Percentiles rank a stretch among this genome's conserved stretches.
Conservation (phyloP, 2,113 vertebrate genomes). For the Herpailurus yagouaroundi region DNA sequence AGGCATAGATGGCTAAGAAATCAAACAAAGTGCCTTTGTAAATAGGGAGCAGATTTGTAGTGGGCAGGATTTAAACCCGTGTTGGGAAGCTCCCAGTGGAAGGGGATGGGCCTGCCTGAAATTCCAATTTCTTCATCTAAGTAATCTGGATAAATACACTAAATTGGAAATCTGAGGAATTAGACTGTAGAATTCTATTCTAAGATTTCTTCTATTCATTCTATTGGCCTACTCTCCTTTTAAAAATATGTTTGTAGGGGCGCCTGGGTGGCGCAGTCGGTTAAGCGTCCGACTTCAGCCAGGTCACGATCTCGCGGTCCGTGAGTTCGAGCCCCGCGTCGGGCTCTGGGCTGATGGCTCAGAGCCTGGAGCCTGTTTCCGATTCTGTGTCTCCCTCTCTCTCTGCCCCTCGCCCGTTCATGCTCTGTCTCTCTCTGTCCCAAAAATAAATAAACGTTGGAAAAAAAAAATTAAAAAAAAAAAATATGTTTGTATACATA, state of each 20-base stretch:
- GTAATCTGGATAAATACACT: not conserved
- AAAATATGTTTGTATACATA: not conserved
- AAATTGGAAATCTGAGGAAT: not conserved
- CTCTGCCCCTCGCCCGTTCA: too few species aligned
- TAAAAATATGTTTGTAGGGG: not conserved
- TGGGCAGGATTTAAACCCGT: not conserved
- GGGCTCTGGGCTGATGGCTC: too few species aligned
- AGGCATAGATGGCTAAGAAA: not conserved
- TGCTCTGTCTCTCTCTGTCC: too few species aligned
- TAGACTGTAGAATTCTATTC: not conserved
- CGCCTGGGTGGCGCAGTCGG: too few species aligned
- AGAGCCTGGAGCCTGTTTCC: too few species aligned
- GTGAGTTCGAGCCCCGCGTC: too few species aligned
- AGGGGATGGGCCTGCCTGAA: not conserved
- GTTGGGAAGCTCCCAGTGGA: not conserved
- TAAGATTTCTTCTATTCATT: not conserved
- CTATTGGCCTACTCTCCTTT: not conserved
- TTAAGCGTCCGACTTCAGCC: too few species aligned
- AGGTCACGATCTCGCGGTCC: too few species aligned
- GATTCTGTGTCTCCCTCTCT: too few species aligned
- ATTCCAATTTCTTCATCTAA: constrained; percentile 4
- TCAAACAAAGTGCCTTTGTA: not conserved
- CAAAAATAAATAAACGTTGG: too few species aligned
- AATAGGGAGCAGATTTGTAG: not conserved
- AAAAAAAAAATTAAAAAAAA: too few species aligned